phyloP scores from a whole-genome alignment of 2,888 invertebrate genomes.

The Tetragonula carbonaria region DNA sequence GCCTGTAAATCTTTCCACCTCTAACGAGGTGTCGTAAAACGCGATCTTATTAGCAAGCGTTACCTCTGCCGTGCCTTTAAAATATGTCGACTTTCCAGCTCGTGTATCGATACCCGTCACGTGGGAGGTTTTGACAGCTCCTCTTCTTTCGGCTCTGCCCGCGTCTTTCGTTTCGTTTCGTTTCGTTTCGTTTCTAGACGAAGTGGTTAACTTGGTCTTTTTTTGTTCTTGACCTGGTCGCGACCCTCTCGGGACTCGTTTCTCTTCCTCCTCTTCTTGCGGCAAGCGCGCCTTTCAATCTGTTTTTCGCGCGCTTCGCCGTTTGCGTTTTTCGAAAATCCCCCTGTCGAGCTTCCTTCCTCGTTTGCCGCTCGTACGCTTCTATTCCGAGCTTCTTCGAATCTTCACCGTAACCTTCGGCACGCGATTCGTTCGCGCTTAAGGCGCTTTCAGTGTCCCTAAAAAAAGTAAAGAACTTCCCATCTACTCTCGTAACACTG shows the following conservation, averaged over 20 bases:
- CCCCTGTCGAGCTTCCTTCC: not conserved
- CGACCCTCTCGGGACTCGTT: not conserved
- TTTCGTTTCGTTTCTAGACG: not conserved
- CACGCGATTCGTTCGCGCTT: not conserved
- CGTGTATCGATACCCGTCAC: conserved; percentile 45
- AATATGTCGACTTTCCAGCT: conserved; percentile 61
- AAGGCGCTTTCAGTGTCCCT: too few relatives aligned
- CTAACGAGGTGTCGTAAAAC: conserved; percentile 83
- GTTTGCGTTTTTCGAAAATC: not conserved
- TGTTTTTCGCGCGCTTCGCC: not conserved
- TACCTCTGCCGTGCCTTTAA: conserved; percentile 58
- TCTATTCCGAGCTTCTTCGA: not conserved
- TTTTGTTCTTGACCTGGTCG: not conserved
- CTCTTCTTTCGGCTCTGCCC: conserved; percentile 29
- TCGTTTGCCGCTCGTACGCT: too few relatives aligned
- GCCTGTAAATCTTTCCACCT: conserved; percentile 80
- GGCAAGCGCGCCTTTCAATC: conserved; percentile 14
- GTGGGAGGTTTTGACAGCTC: conserved; percentile 59
- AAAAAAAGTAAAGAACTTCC: too few relatives aligned
- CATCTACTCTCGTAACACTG: too few relatives aligned
- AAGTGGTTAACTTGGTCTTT: not conserved
- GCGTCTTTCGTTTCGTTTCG: conserved; percentile 1
- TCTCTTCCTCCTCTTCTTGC: not conserved
- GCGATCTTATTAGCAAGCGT: conserved; percentile 82
- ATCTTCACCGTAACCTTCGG: not conserved